phyloP scores from a whole-genome alignment of 2,113 vertebrate genomes.

The Prunella fulvescens region DNA sequence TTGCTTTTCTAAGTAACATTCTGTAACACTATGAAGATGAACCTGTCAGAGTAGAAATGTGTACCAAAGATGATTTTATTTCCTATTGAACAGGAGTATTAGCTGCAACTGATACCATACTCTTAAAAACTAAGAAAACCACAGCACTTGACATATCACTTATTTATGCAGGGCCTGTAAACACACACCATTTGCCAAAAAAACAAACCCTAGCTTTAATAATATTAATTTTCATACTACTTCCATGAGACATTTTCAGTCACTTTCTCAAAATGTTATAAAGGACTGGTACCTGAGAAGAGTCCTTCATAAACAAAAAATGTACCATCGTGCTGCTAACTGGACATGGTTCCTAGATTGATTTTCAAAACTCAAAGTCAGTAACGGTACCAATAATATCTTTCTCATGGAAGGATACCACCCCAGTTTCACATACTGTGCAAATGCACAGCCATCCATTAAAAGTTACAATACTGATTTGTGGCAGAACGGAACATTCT shows the following conservation, averaged over 20 bases:
- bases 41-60: neutral
- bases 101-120: rapidly evolving
- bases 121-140: neutral
- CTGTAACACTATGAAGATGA: neutral
- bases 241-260: neutral
- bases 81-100: neutral
- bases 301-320: neutral
- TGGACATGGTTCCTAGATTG: neutral
- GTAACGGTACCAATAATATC: neutral
- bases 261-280: neutral
- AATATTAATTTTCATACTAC: neutral
- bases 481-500: neutral
- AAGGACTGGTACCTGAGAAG: neutral
- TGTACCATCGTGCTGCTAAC: neutral
- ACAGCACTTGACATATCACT: neutral
- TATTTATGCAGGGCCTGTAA: neutral
- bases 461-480: neutral
- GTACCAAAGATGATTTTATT: neutral
- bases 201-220: neutral
- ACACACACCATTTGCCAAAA: neutral
- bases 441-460: neutral
- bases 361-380: neutral
- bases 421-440: neutral
- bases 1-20: neutral
- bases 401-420: neutral